Base-by-base conservation (phyloP, 2,113 vertebrate species). In the Cathartes aura region DNA sequence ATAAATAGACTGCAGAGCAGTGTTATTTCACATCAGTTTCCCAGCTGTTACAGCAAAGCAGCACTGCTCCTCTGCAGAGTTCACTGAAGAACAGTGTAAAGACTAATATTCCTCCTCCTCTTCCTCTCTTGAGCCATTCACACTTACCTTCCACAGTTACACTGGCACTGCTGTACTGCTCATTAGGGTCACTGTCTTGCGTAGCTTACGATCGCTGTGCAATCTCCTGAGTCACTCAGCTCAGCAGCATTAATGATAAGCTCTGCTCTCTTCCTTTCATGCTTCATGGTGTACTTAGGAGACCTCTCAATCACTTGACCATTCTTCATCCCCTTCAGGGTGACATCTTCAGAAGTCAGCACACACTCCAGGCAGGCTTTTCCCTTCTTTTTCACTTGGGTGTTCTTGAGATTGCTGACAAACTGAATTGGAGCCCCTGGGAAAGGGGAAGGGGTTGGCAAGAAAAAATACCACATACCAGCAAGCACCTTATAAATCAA, bases 261-360 rank as follows among this genome's bases (percentile, higher is more conserved):
- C 93, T 98, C 98, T 15, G 96, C 98, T 71, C 90, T 95, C 91
- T 97, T 97, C 53, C 97, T 96, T 91, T 98, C 97, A 1, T 71
- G 91, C 66, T 42, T 95, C 84, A 94, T 97, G 87, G 78, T 96
- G 81, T 96, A 97, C 89, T 96, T 95, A 15, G 62, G 74, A 79
- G 97, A 90, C 7, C 13, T 68, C 24, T 90, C 88, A 83, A 97
- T 97, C 66, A 97, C 96, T 45, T 21, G 22, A 38, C 98, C 96
- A 6, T 98, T 97, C 94, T 98, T 98, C 89, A 98, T 92, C 95
- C 96, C 98, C 62, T 90, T 70, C 90, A 98, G 45, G 3, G 74
- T 91, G 71, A 98, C 95, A 22, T 98, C 95, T 94, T 98, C 98
- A 89, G 96, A 97, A 68, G 96, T 98, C 96, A 98, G 95, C 93